These are phyloP conservation scores for Tetragonula carbonaria DNA, from an alignment of 2,888 invertebrate species.

Conservation along the genomic window DNA sequence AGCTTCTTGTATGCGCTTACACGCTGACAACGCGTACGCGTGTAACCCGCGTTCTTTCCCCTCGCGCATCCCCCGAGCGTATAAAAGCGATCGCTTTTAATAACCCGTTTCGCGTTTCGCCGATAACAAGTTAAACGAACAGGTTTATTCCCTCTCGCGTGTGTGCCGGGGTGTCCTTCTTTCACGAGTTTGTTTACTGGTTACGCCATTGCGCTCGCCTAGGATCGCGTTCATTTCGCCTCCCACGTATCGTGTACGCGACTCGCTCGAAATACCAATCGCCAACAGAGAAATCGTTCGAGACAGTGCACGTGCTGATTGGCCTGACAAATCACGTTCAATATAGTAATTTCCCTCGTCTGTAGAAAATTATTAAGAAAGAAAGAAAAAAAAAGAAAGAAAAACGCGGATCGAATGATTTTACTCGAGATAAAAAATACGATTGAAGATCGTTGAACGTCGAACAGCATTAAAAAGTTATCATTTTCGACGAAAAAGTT, in stretches of 20 bases:
- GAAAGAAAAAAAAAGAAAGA: too few relatives aligned
- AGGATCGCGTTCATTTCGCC: slow-evolving; percentile 60
- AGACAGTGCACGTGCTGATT: slow-evolving; percentile 41
- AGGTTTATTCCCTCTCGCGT: slow-evolving; percentile 47
- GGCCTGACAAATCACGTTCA: slow-evolving; percentile 47
- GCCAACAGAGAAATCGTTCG: slow-evolving; percentile 29
- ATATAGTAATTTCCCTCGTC: not conserved
- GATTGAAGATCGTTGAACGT: too few relatives aligned
- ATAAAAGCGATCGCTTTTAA: slow-evolving; percentile 55
- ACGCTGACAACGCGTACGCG: not conserved
- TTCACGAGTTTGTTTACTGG: slow-evolving; percentile 61
- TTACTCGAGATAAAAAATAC: too few relatives aligned
- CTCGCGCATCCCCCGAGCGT: not conserved
- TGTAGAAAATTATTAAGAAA: not conserved
- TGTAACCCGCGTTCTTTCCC: not conserved
- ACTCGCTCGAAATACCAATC: slow-evolving; percentile 49
- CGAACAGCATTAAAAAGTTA: too few relatives aligned
- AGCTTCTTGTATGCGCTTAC: not conserved
- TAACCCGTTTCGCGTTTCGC: slow-evolving; percentile 56
- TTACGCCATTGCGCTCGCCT: slow-evolving; percentile 64
- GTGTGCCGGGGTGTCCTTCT: slow-evolving; percentile 55
- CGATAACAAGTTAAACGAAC: slow-evolving; percentile 59
- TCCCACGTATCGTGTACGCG: slow-evolving; percentile 55
- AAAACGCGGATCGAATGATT: too few relatives aligned
- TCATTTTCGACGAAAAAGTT: not conserved